Percentiles rank a stretch among this genome's conserved stretches.
phyloP scores from a whole-genome alignment of 2,797 vertebrate genomes.

The Sparus aurata region DNA sequence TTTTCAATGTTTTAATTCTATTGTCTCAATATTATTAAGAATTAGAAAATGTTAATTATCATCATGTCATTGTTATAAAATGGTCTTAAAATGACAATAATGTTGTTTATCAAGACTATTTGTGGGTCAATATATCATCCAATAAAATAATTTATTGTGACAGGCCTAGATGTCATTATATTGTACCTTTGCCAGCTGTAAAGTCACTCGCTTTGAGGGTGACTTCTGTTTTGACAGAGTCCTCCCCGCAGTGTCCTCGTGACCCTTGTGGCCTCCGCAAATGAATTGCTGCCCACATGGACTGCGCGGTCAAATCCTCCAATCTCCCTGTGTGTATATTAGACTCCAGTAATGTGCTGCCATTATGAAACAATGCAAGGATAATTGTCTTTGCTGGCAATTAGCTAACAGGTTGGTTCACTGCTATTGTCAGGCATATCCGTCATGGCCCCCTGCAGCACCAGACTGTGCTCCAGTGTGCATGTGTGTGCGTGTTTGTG shows the following conservation, averaged over 20 bases:
- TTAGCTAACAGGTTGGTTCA: conserved; percentile 98
- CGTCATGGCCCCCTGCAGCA: conserved; percentile 89
- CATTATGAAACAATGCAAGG: conserved; percentile 96
- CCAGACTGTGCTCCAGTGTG: conserved; percentile 76
- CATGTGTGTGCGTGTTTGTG: conserved; percentile 64
- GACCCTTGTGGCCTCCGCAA: conserved; percentile 91
- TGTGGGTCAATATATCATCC: too few species aligned
- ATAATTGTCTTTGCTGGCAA: conserved; percentile 99
- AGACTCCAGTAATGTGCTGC: conserved; percentile 96
- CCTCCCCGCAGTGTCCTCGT: conserved; percentile 79
- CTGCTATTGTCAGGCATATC: conserved; percentile 95
- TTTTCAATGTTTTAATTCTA: too few species aligned
- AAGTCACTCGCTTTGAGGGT: conserved; percentile 53
- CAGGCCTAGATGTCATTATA: neutral
- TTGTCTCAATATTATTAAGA: too few species aligned
- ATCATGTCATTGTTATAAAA: too few species aligned
- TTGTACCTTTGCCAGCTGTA: conserved; percentile 18
- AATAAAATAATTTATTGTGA: too few species aligned
- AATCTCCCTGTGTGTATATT: conserved; percentile 96
- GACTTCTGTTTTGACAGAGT: conserved; percentile 89
- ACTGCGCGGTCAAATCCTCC: conserved; percentile 90
- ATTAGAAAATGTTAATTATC: too few species aligned
- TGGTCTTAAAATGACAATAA: too few species aligned
- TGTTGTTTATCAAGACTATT: too few species aligned
- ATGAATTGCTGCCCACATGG: conserved; percentile 91